Evolutionary conservation across 2,113 vertebrate species (phyloP).

Genomic region (Gnathonemus echidnorhynchus): DNA sequence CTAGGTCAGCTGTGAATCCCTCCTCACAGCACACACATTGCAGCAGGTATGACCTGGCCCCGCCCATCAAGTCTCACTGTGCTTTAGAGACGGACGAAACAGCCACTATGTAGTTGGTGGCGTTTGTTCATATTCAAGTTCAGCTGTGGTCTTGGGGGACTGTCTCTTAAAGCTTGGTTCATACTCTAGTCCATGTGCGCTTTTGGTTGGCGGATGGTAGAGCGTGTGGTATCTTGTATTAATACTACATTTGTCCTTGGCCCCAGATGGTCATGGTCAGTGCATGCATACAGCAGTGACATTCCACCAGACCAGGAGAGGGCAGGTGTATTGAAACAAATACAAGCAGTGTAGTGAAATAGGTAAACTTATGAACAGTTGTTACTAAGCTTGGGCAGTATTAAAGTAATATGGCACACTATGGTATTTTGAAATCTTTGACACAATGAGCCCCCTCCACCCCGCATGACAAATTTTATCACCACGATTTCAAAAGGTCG

Average conservation of each 20-base stretch:
- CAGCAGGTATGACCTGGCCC: background rate
- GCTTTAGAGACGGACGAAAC: background rate
- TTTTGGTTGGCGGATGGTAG: background rate
- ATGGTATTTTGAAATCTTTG: background rate
- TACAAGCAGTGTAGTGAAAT: background rate
- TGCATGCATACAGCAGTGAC: background rate
- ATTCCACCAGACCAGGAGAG: background rate
- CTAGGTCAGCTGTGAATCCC: background rate
- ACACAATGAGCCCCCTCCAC: background rate
- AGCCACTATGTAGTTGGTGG: background rate
- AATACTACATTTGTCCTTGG: background rate
- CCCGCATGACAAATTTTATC: background rate
- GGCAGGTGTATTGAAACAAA: background rate
- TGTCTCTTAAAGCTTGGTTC: background rate
- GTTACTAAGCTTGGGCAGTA: background rate
- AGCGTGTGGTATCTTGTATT: background rate
- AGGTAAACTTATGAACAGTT: background rate
- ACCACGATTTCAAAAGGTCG: background rate
- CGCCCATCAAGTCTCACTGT: background rate
- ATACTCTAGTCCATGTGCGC: background rate
- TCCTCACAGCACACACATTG: background rate
- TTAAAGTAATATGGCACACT: background rate
- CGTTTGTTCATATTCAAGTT: background rate
- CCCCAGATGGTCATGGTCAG: background rate
- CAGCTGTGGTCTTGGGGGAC: background rate